Evolutionary conservation across 2,113 vertebrate species (phyloP).

Genomic region (Phocoena sinus): DNA sequence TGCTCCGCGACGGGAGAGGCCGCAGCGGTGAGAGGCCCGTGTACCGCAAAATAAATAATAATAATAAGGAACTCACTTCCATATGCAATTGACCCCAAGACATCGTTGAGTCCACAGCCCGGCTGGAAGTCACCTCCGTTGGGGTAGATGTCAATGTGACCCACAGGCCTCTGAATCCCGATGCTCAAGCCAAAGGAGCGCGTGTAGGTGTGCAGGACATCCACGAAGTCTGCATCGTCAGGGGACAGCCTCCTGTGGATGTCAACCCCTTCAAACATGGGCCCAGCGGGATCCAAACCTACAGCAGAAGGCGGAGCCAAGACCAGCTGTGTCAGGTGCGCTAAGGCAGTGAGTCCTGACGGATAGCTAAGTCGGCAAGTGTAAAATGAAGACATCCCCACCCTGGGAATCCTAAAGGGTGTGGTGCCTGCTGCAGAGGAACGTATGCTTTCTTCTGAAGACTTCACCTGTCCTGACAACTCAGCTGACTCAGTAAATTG

Average conservation of each 20-base stretch:
- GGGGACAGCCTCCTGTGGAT: conserved; percentile 90
- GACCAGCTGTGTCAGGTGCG: fast-evolving
- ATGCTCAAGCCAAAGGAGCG: conserved; percentile 93
- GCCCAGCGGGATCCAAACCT: conserved; percentile 98
- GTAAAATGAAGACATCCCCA: neutral
- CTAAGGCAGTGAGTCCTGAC: fast-evolving
- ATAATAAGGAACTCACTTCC: conserved; percentile 87
- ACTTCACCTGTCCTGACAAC: neutral
- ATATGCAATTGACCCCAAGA: conserved; percentile 85
- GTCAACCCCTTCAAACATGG: conserved; percentile 93
- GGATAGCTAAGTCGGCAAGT: fast-evolving
- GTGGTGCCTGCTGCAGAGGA: neutral
- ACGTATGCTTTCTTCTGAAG: neutral
- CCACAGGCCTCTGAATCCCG: conserved; percentile 95
- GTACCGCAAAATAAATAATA: too few species aligned
- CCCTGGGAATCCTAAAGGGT: fast-evolving
- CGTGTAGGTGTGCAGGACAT: conserved; percentile 95
- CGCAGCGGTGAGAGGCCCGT: too few species aligned
- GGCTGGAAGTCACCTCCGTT: conserved; percentile 96
- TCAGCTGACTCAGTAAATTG: neutral
- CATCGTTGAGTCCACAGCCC: conserved; percentile 87
- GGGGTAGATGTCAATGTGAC: conserved; percentile 96
- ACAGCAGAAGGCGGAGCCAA: neutral
- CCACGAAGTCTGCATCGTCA: conserved; percentile 95
- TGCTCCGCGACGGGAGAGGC: too few species aligned